A percentile compares a stretch with the other conserved stretches of the same genome.
These are phyloP conservation scores for Phyllotreta striolata DNA, from an alignment of 2,888 invertebrate species.

Conservation along the genomic window DNA sequence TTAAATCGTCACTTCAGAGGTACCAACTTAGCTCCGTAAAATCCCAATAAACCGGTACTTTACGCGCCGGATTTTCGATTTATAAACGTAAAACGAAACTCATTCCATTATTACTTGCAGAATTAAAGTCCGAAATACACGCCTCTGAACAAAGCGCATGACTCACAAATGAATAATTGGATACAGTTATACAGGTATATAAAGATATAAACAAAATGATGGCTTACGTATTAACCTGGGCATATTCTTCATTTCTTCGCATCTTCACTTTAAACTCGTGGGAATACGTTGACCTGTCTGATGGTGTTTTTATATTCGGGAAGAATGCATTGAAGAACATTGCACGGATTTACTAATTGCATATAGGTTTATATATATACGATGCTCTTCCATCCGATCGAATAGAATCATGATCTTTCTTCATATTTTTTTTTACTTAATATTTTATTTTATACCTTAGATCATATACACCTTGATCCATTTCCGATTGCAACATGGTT, in stretches of 20 bases:
- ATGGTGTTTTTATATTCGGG: conserved; percentile 39
- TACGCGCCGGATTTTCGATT: too few relatives aligned
- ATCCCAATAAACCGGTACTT: too few relatives aligned
- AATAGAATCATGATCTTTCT: background rate
- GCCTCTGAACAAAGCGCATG: conserved; percentile 36
- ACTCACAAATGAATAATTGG: conserved; percentile 41
- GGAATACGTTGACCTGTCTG: conserved; percentile 44
- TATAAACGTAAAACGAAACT: too few relatives aligned
- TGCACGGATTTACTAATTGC: conserved; percentile 37
- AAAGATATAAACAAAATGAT: conserved; percentile 40
- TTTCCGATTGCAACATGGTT: too few relatives aligned
- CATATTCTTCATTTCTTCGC: conserved; percentile 34
- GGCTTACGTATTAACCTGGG: conserved; percentile 38
- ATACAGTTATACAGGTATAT: conserved; percentile 41
- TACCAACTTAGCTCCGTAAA: too few relatives aligned
- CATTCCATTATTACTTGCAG: too few relatives aligned
- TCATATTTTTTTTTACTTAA: background rate
- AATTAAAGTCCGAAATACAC: background rate
- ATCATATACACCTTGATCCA: too few relatives aligned
- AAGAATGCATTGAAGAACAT: conserved; percentile 33
- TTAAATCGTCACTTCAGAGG: too few relatives aligned
- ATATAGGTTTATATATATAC: conserved; percentile 31
- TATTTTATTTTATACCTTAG: conserved; percentile 3
- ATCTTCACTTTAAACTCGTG: conserved; percentile 41
- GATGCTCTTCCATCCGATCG: too few relatives aligned